Evolutionary conservation across 2,888 invertebrate species (phyloP).

Genomic region (Chironomus riparius): DNA sequence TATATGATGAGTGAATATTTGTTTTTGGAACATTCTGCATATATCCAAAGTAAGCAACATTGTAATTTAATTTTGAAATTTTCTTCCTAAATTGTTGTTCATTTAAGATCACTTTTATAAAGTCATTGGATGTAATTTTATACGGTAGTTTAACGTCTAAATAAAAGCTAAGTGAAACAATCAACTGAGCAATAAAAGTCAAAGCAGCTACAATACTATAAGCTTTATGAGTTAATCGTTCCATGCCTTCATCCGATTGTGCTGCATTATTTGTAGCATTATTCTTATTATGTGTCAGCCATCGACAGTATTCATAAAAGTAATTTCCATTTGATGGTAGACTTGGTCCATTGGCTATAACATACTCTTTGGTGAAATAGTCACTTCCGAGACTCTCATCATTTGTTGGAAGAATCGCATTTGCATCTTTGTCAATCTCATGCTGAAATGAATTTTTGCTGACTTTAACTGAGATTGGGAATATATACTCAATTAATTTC

Average conservation of each 20-base stretch:
- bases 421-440: conserved; percentile 52
- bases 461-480: conserved; percentile 49
- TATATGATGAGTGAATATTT: conserved; percentile 56
- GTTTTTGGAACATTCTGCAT: conserved; percentile 61
- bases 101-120: conserved; percentile 61
- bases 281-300: conserved; percentile 51
- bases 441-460: conserved; percentile 28
- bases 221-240: conserved; percentile 52
- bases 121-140: conserved; percentile 69
- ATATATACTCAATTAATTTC: conserved; percentile 58
- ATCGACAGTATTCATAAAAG: conserved; percentile 58
- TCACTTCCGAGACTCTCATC: conserved; percentile 42
- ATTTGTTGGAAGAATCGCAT: conserved; percentile 55
- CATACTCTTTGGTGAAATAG: conserved; percentile 45
- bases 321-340: conserved; percentile 78
- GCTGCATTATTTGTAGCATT: conserved; percentile 36
- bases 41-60: conserved; percentile 68
- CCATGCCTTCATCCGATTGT: conserved; percentile 26
- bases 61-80: conserved; percentile 70
- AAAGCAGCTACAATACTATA: conserved; percentile 72
- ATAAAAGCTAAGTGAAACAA: conserved; percentile 71
- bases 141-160: conserved; percentile 74
- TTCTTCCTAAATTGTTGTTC: conserved; percentile 64
- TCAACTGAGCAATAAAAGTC: conserved; percentile 76
- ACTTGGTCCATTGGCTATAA: conserved; percentile 68